Evolutionary conservation across 1,140 invertebrate species (phyloP).

Genomic region (Thereuonema tuberculata): DNA sequence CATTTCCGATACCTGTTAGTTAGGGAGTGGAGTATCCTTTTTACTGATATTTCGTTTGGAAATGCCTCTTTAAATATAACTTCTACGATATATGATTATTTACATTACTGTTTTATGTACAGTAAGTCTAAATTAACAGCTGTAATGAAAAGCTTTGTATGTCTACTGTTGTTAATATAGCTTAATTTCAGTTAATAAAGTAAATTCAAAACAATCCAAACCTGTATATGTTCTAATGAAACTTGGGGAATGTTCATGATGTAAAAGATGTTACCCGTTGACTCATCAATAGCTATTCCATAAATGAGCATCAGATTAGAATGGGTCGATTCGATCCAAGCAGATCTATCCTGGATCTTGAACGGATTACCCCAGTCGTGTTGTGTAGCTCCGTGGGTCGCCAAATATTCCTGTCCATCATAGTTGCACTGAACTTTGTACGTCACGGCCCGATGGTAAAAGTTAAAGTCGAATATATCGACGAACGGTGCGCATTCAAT

Average conservation of each 20-base stretch:
- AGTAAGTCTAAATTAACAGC: too few relatives aligned
- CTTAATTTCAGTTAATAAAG: too few relatives aligned
- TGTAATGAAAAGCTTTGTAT: too few relatives aligned
- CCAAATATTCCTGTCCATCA: slow-evolving; percentile 15
- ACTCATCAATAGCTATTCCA: slow-evolving; percentile 11
- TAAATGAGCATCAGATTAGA: slow-evolving; percentile 15
- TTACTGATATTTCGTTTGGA: too few relatives aligned
- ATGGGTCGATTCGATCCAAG: slow-evolving; percentile 15
- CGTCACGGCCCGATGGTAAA: slow-evolving; percentile 16
- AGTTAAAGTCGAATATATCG: slow-evolving; percentile 14
- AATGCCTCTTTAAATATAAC: too few relatives aligned
- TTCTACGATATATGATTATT: too few relatives aligned
- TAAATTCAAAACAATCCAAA: too few relatives aligned
- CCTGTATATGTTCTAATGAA: slow-evolving; percentile 13
- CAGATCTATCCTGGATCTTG: not conserved
- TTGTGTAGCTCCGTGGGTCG: slow-evolving; percentile 12
- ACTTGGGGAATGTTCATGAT: slow-evolving; percentile 11
- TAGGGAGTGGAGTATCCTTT: too few relatives aligned
- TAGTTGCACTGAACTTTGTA: slow-evolving; percentile 12
- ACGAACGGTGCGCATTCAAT: slow-evolving; percentile 17
- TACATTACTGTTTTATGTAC: too few relatives aligned
- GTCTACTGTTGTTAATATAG: too few relatives aligned
- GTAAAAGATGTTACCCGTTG: slow-evolving; percentile 15
- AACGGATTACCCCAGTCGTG: not conserved
- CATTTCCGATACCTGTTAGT: too few relatives aligned